Conservation (phyloP, 2,888 invertebrate species). For the Saturnia pavonia region DNA sequence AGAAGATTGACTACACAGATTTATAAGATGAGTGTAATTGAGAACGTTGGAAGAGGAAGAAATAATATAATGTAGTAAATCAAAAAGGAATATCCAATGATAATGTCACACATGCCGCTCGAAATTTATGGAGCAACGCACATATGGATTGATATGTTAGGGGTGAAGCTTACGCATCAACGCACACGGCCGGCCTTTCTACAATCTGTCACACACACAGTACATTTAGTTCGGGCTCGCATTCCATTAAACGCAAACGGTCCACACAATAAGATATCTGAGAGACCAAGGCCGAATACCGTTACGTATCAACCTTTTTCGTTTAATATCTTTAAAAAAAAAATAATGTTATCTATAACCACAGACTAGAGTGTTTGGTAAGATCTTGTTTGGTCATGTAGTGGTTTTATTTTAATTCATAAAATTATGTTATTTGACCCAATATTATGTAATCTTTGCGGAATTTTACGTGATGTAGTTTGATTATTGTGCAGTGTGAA, state of each 20-base stretch:
- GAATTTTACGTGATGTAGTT: too few relatives aligned
- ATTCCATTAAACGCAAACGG: constrained; percentile 9
- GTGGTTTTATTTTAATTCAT: not conserved
- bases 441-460: too few relatives aligned
- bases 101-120: not conserved
- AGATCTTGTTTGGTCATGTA: not conserved
- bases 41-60: too few relatives aligned
- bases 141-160: not conserved
- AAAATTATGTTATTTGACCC: too few relatives aligned
- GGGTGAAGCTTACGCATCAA: not conserved
- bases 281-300: constrained; percentile 3
- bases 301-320: not conserved
- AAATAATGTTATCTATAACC: not conserved
- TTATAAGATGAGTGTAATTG: too few relatives aligned
- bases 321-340: not conserved
- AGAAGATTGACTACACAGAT: too few relatives aligned
- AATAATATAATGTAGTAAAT: not conserved
- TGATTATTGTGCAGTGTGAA: too few relatives aligned
- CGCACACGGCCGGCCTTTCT: not conserved
- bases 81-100: not conserved
- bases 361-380: not conserved
- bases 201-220: constrained; percentile 8
- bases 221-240: not conserved
- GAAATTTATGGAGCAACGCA: not conserved
- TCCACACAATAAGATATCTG: constrained; percentile 3